Percentiles rank a stretch among this genome's conserved stretches.
Conservation (phyloP, 2,113 vertebrate genomes). For the Eretmochelys imbricata region DNA sequence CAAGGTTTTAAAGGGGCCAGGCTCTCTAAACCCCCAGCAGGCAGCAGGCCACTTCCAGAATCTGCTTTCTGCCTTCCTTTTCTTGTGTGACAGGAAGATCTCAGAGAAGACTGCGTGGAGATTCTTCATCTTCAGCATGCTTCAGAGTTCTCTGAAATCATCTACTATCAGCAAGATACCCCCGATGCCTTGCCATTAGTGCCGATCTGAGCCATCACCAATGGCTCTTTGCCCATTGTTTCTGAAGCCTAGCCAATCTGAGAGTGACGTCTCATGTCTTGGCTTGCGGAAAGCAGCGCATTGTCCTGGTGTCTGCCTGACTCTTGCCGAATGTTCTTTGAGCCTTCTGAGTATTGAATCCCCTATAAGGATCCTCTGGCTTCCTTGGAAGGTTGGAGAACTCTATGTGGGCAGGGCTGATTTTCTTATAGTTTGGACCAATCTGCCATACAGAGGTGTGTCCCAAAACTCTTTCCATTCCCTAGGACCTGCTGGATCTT, state of each 20-base stretch:
- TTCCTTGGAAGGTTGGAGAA: not conserved
- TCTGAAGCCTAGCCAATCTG: not conserved
- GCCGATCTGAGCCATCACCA: not conserved
- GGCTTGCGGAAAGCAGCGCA: not conserved
- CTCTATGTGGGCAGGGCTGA: not conserved
- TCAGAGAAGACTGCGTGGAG: no score
- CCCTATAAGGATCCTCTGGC: not conserved
- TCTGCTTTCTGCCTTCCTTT: no score
- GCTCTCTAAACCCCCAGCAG: no score
- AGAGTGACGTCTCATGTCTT: not conserved
- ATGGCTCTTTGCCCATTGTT: not conserved
- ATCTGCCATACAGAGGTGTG: not conserved
- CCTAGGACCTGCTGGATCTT: not conserved
- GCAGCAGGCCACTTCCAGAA: no score
- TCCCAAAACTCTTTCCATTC: not conserved
- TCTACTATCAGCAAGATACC: not conserved
- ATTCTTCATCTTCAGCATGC: no score
- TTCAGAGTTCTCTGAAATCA: no score
- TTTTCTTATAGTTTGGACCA: not conserved
- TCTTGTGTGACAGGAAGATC: no score
- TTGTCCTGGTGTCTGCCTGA: not conserved
- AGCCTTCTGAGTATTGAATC: not conserved
- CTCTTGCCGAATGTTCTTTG: not conserved
- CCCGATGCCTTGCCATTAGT: not conserved
- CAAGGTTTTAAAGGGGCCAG: no score